Conservation (phyloP, 2,797 vertebrate genomes). For the Anguilla pacifica region DNA sequence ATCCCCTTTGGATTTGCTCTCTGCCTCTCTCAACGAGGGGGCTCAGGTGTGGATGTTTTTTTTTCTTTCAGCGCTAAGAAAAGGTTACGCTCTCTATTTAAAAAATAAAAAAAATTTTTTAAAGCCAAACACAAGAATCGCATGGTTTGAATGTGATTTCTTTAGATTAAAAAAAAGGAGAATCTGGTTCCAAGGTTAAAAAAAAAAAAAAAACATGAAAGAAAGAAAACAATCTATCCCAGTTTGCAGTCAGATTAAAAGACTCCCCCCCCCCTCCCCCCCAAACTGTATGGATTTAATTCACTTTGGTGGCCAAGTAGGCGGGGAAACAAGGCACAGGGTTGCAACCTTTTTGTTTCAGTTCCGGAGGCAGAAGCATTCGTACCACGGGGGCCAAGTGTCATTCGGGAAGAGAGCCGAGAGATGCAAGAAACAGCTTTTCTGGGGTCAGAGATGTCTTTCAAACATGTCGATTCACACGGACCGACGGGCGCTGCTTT, state of each 20-base stretch:
- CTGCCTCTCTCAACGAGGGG: constrained; percentile 29
- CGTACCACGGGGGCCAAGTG: neutral
- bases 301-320: neutral
- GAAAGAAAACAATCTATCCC: constrained; percentile 12
- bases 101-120: neutral
- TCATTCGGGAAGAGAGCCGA: neutral
- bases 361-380: neutral
- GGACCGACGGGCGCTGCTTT: neutral
- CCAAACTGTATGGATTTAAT: neutral
- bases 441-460: neutral
- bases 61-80: constrained; percentile 36
- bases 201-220: neutral
- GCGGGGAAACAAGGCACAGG: constrained; percentile 16
- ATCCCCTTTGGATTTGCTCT: constrained; percentile 7
- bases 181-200: constrained; percentile 34
- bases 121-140: constrained; percentile 29
- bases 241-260: neutral
- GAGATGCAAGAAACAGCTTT: neutral
- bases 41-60: constrained; percentile 47
- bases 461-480: neutral
- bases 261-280: neutral
- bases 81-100: constrained; percentile 42
- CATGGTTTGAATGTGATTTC: constrained; percentile 44
- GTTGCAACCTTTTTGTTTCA: constrained; percentile 40
- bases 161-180: constrained; percentile 31